Evolutionary conservation across 2,113 vertebrate species (phyloP), one percentile per base, ranked within the genome.

Genomic region (Crotophaga sulcirostris): DNA sequence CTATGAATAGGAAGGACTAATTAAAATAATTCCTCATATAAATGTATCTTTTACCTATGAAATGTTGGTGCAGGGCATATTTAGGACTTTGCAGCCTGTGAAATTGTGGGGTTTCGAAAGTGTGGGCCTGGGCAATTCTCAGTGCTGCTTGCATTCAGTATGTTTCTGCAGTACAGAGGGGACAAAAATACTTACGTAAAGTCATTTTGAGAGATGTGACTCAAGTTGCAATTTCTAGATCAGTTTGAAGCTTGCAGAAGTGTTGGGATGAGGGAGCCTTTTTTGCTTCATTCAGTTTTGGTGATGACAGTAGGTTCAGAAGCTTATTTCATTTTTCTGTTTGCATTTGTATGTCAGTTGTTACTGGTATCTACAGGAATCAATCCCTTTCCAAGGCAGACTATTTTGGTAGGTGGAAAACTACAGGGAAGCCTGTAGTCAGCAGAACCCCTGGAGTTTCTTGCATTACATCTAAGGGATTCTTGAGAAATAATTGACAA

Each of bases 61-160:
- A 31, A 62, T 60, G 26, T 59, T 90, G 21, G 7, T 45, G 56
- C 2, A 14, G 31, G 5, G 10, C 59, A 36, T 40, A 6, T 24
- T 68, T 52, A n/a, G 21, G 28, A 15, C 29, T 54, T 16, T 42
- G 70, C 52, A 66, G 34, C 59, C 77, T 91, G 44, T 70, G 72
- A 83, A 93, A 13, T 49, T 4, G 1, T 28, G 69, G 88, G 72
- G 89, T 97, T 96, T 97, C 93, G 89, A 51, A 68, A 77, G 26
- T 47, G 42, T 2, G 6, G 28, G 34, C 63, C 23, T 47, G 60
- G 75, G 56, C 40, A 49, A 2, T 74, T 93, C 47, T 89, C 54
- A 42, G 2, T 1, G 4, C 29, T 78, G 17, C 62, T 84, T 60
- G 54, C 6, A 5, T 66, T 84, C 2, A 4, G 12, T 31, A 9